These are phyloP conservation scores for Eulemur albifrons DNA, from an alignment of 2,797 vertebrate species.

Conservation along the genomic window DNA sequence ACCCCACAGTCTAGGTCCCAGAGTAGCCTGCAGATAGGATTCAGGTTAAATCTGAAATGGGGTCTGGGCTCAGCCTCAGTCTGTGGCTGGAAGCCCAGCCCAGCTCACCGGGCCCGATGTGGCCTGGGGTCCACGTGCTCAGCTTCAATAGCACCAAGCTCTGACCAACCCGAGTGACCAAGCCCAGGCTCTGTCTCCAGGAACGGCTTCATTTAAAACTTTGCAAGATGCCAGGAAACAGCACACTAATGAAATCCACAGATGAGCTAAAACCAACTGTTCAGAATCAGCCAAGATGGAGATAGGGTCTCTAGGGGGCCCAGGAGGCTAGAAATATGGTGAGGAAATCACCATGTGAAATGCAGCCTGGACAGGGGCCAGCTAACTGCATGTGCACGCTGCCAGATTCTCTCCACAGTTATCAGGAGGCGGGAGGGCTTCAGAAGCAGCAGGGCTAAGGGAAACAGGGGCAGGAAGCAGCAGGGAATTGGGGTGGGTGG, in stretches of 20 bases:
- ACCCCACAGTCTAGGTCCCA: background rate
- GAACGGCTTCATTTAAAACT: conserved; percentile 52
- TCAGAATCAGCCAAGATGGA: conserved; percentile 46
- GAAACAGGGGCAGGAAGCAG: background rate
- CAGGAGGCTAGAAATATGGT: conserved; percentile 50
- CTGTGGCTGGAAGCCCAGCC: background rate
- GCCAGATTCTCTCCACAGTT: conserved; percentile 57
- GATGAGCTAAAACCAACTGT: conserved; percentile 37
- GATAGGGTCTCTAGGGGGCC: conserved; percentile 44
- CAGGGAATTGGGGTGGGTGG: background rate
- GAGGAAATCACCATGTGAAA: conserved; percentile 65
- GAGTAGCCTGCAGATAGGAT: background rate
- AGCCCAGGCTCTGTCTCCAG: conserved; percentile 8
- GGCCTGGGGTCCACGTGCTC: background rate
- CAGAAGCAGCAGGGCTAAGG: background rate
- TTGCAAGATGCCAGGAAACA: conserved; percentile 58
- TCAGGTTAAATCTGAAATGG: background rate
- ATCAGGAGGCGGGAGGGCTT: conserved; percentile 1
- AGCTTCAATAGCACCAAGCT: background rate
- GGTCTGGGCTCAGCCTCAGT: background rate
- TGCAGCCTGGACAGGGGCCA: conserved; percentile 52
- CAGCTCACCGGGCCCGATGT: background rate
- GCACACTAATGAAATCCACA: conserved; percentile 68
- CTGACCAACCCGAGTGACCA: background rate
- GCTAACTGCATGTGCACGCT: background rate